These are phyloP conservation scores for Meriones psammophilus DNA, from an alignment of 2,797 vertebrate species.

Conservation along the genomic window DNA sequence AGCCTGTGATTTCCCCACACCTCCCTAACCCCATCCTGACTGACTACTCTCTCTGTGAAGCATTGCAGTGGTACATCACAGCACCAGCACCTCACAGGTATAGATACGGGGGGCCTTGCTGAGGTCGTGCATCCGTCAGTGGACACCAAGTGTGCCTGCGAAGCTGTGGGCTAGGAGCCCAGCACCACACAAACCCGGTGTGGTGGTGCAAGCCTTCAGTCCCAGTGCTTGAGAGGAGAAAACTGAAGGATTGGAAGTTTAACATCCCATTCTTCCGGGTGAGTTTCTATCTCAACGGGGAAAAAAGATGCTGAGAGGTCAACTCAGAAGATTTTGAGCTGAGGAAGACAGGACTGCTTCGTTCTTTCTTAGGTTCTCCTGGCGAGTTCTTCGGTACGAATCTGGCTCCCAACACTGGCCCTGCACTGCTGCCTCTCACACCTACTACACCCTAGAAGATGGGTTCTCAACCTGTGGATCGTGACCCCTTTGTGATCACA, in stretches of 20 bases:
- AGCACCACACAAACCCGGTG: neutral
- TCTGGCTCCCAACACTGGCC: neutral
- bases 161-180: neutral
- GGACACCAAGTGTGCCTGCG: neutral
- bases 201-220: neutral
- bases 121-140: too few species aligned
- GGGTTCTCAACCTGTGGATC: neutral
- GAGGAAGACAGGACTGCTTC: neutral
- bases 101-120: neutral
- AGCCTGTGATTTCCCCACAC: neutral
- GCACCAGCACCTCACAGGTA: neutral
- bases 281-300: neutral
- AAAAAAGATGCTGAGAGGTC: too few species aligned
- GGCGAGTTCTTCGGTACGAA: neutral
- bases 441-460: neutral
- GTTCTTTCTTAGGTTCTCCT: neutral
- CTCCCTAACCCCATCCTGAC: too few species aligned
- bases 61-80: neutral
- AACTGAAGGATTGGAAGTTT: neutral
- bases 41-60: neutral
- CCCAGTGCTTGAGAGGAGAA: neutral
- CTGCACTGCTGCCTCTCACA: neutral
- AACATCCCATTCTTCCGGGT: neutral
- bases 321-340: neutral
- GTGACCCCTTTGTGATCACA: neutral